Evolutionary conservation across 2,113 vertebrate genomes (phyloP).

Genomic region (Carassius gibelio): DNA sequence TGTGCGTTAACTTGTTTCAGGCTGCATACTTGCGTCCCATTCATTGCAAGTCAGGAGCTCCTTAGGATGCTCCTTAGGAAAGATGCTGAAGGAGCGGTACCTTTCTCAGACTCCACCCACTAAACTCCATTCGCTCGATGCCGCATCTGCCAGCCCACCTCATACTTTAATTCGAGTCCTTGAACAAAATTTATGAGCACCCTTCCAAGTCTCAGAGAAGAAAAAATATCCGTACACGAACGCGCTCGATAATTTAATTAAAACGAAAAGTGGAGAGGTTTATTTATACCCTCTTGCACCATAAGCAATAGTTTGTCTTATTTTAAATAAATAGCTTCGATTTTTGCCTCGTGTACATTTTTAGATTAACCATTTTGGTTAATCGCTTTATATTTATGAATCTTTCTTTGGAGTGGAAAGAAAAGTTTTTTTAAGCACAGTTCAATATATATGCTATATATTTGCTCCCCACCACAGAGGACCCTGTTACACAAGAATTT

Average conservation of each 20-base stretch:
- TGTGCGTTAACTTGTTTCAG: background rate
- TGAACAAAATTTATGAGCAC: slow-evolving; percentile 36
- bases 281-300: background rate
- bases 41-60: slow-evolving; percentile 46
- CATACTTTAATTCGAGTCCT: slow-evolving; percentile 46
- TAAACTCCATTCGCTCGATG: slow-evolving; percentile 68
- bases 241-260: slow-evolving; percentile 25
- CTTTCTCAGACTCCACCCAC: slow-evolving; percentile 74
- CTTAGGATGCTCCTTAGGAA: slow-evolving; percentile 57
- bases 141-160: slow-evolving; percentile 63
- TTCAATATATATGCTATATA: background rate
- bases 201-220: background rate
- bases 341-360: background rate
- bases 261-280: background rate
- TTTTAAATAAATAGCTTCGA: background rate
- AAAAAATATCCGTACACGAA: background rate
- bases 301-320: background rate
- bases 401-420: background rate
- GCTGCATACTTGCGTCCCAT: slow-evolving; percentile 34
- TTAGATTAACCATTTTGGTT: background rate
- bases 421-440: background rate
- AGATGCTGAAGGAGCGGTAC: slow-evolving; percentile 60
- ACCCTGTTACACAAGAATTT: background rate
- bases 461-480: background rate
- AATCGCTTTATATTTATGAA: background rate